phyloP scores from a whole-genome alignment of 2,797 vertebrate species.

The Mus minutoides region DNA sequence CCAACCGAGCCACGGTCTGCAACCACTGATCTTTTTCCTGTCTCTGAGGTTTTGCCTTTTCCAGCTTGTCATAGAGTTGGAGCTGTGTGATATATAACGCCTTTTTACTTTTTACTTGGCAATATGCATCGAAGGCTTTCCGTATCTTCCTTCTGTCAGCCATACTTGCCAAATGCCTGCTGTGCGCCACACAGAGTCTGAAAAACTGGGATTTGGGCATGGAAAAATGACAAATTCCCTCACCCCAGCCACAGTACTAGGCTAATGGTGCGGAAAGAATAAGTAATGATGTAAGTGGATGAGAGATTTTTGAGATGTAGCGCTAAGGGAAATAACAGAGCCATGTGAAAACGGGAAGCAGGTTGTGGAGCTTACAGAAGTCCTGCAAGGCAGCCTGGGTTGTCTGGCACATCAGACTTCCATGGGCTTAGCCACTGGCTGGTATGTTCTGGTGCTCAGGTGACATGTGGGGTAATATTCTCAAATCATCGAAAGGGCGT shows the following conservation, averaged over 20 bases:
- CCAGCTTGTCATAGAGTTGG: background rate
- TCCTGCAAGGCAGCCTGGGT: background rate
- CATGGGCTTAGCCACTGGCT: too few relatives aligned
- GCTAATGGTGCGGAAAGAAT: background rate
- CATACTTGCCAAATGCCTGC: background rate
- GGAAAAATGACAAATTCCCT: background rate
- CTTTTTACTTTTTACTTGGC: conserved; percentile 14
- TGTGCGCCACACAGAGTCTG: background rate
- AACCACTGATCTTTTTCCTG: background rate
- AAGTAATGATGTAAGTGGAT: background rate
- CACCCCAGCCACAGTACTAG: background rate
- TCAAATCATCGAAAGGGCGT: background rate
- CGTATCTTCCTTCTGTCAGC: background rate
- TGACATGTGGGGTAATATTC: too few relatives aligned
- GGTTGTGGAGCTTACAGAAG: too few relatives aligned
- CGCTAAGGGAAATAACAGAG: background rate
- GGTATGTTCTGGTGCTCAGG: background rate
- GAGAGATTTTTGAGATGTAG: background rate
- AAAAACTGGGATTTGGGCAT: background rate
- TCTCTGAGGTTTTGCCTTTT: background rate
- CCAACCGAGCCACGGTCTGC: background rate
- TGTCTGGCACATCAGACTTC: background rate
- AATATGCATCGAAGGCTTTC: background rate
- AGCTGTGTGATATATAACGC: background rate
- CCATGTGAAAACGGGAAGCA: background rate